phyloP scores from a whole-genome alignment of 35 echinoderm and acorn worm genomes.

The Ptychodera flava region DNA sequence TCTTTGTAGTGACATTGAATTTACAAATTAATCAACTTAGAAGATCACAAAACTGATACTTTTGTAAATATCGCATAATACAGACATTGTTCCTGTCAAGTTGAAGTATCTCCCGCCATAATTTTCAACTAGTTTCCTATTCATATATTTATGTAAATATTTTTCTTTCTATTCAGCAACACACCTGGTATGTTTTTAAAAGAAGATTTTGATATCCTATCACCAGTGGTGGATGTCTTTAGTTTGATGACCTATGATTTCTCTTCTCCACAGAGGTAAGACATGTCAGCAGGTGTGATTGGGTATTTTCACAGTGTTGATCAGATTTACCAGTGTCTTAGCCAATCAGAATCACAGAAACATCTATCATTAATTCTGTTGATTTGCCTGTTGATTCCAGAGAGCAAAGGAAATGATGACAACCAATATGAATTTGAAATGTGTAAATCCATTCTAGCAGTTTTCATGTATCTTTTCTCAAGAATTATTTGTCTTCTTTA shows the following conservation, averaged over 20 bases:
- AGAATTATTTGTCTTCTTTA: too few relatives aligned
- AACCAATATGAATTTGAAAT: background rate
- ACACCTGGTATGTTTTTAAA: conserved; percentile 44
- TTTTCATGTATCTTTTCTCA: background rate
- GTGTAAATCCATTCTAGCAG: background rate
- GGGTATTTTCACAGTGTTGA: background rate
- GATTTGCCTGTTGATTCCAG: background rate
- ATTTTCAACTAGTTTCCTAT: too few relatives aligned
- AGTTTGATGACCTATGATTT: conserved; percentile 97
- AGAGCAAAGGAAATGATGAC: background rate
- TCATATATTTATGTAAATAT: too few relatives aligned
- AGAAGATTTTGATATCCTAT: conserved; percentile 74
- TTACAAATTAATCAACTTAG: too few relatives aligned
- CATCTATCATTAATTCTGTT: background rate
- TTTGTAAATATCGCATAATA: too few relatives aligned
- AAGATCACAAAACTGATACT: too few relatives aligned
- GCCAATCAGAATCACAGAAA: background rate
- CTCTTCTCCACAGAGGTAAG: conserved; percentile 59
- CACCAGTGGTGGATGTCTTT: conserved; percentile 78
- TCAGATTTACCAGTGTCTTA: background rate
- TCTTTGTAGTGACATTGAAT: too few relatives aligned
- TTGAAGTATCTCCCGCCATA: too few relatives aligned
- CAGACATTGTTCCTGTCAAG: too few relatives aligned
- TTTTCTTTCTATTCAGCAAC: conserved; percentile 20
- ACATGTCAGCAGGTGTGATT: background rate